Evolutionary conservation across 2,888 invertebrate genomes (phyloP), one percentile per base, ranked within the genome.

Genomic region (Scelioninae gen. 2): DNA sequence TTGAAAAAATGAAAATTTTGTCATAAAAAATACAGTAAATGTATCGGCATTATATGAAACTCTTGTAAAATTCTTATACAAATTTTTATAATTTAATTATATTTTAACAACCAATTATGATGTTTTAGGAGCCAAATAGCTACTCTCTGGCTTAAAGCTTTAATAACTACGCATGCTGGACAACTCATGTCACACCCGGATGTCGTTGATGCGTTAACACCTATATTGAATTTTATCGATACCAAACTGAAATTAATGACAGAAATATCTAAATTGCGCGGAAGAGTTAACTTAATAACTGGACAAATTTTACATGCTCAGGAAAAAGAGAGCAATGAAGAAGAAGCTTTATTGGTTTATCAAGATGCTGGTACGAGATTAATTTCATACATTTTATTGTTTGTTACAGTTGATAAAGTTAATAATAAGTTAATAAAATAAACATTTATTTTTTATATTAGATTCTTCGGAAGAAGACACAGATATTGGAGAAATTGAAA

Each of bases 111-210:
- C n/a, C n/a, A n/a, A n/a, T n/a, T n/a, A n/a, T n/a, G n/a, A n/a
- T n/a, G n/a, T 78, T 16, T 7, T n/a, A 90, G 90, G 80, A 87
- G 89, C 79, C 87, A 88, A 78, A 86, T 87, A 39, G 90, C 89
- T 19, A 83, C 87, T 35, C 84, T 88, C 67, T 92, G 92, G 92
- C 80, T 92, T 48, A 89, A 89, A 81, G 86, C 87, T 73, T 84
- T 92, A 28, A 80, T 92, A 15, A 86, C 88, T 57, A 85, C 87
- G 7, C 92, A 92, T 80, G 88, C 91, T 0, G 89, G 90, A 1
- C 89, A 90, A 77, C 83, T 92, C 15, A 86, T 91, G 80, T 89
- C 91, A 2, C 90, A 90, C 82, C 89, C 91, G 2, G 89, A 90
- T 57, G 84, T 91, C 28, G 86, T 88, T 4, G 89, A 90, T 28